phyloP scores from a whole-genome alignment of 2,888 invertebrate genomes.

The Drosophila borealis region DNA sequence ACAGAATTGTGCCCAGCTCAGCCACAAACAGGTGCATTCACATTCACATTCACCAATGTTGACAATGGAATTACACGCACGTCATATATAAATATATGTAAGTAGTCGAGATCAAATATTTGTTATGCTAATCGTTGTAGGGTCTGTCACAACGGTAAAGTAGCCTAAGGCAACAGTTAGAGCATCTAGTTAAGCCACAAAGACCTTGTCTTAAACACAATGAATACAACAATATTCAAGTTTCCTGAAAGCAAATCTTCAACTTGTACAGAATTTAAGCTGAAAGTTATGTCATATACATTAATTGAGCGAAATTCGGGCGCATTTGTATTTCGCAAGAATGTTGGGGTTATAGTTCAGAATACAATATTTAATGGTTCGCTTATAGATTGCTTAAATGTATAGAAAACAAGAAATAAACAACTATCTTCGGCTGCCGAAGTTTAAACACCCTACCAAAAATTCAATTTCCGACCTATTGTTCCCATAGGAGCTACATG shows the following conservation, averaged over 20 bases:
- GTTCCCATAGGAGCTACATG: too few species aligned
- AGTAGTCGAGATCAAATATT: slow-evolving; percentile 46
- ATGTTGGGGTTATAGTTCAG: slow-evolving; percentile 31
- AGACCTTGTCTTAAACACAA: slow-evolving; percentile 23
- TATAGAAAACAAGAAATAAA: not conserved
- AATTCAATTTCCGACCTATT: too few species aligned
- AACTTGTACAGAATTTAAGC: slow-evolving; percentile 6
- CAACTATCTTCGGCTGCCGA: not conserved
- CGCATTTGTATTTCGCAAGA: slow-evolving; percentile 25
- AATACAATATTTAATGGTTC: slow-evolving; percentile 25
- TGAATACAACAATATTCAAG: slow-evolving; percentile 15
- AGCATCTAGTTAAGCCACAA: slow-evolving; percentile 8
- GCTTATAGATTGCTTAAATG: slow-evolving; percentile 15
- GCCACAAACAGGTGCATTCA: slow-evolving; percentile 58
- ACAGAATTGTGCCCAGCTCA: slow-evolving; percentile 27
- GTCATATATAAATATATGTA: slow-evolving; percentile 9
- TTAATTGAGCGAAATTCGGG: slow-evolving; percentile 8
- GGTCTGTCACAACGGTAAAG: slow-evolving; percentile 28
- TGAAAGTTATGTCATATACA: slow-evolving; percentile 39
- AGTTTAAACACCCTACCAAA: not conserved
- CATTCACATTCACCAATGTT: slow-evolving; percentile 26
- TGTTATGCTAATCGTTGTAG: slow-evolving; percentile 37
- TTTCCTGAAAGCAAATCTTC: slow-evolving; percentile 14
- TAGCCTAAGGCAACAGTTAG: slow-evolving; percentile 5
- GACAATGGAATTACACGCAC: slow-evolving; percentile 17